phyloP scores from a whole-genome alignment of 1,140 invertebrate species.

The Eueides isabella region DNA sequence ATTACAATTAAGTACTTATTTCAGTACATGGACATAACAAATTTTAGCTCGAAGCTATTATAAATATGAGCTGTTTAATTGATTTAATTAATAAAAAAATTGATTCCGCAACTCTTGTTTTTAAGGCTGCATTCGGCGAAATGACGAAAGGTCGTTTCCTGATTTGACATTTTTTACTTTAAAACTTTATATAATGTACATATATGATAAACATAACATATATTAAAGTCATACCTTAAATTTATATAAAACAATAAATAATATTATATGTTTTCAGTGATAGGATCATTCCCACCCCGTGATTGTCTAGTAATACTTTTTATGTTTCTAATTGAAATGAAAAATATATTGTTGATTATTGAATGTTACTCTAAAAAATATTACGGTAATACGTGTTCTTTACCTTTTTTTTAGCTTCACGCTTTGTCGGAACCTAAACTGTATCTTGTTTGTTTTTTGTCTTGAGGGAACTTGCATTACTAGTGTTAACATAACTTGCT shows the following conservation, averaged over 20 bases:
- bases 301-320: background rate
- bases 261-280: conserved; percentile 33
- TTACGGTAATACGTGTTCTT: no score
- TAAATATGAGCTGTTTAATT: background rate
- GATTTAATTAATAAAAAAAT: background rate
- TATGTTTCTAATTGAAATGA: background rate
- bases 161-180: background rate
- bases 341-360: background rate
- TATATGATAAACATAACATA: background rate
- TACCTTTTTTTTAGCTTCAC: no score
- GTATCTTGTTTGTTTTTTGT: no score
- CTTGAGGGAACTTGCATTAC: no score
- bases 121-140: background rate
- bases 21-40: no score
- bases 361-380: background rate
- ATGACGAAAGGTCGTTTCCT: background rate
- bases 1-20: no score
- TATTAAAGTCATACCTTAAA: no score
- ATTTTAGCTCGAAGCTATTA: background rate
- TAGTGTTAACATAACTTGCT: no score
- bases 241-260: no score
- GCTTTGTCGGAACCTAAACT: no score
- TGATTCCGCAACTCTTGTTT: background rate
- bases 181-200: background rate
- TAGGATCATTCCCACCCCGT: conserved; percentile 36